Conservation (phyloP, 2,113 vertebrate species). For the Microtus oregoni region DNA sequence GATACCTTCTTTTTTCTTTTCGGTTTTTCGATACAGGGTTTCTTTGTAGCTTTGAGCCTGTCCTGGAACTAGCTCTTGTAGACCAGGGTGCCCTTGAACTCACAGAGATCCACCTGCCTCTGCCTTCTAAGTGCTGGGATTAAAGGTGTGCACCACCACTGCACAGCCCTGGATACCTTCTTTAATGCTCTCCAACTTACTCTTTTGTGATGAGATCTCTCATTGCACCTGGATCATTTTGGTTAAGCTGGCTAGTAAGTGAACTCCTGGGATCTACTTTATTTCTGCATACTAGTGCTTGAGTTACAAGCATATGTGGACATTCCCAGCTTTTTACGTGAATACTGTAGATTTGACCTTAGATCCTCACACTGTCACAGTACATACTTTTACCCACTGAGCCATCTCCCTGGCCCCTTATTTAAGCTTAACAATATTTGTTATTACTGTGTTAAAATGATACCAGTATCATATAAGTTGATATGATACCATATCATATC, state of each 20-base stretch:
- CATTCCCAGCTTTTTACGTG: not conserved
- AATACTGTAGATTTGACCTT: not conserved
- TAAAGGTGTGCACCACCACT: too few relatives aligned
- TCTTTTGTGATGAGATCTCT: not conserved
- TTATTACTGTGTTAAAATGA: not conserved
- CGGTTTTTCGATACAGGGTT: too few relatives aligned
- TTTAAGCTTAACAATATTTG: not conserved
- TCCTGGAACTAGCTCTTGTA: too few relatives aligned
- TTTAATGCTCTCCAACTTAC: not conserved
- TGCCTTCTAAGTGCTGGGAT: too few relatives aligned
- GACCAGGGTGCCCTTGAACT: too few relatives aligned
- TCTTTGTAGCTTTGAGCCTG: not conserved
- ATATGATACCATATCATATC: too few relatives aligned
- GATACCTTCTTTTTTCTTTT: not conserved
- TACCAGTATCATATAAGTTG: not conserved
- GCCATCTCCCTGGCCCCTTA: not conserved
- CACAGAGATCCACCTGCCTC: too few relatives aligned
- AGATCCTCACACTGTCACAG: not conserved
- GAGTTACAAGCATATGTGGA: not conserved
- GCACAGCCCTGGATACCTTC: not conserved
- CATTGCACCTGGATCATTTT: not conserved
- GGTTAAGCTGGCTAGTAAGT: not conserved
- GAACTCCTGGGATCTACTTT: not conserved
- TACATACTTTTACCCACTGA: not conserved
- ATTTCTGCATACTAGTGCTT: not conserved